Evolutionary conservation across 2,797 vertebrate genomes (phyloP), one percentile per base, ranked within the genome.

Genomic region (Bufotes viridis): DNA sequence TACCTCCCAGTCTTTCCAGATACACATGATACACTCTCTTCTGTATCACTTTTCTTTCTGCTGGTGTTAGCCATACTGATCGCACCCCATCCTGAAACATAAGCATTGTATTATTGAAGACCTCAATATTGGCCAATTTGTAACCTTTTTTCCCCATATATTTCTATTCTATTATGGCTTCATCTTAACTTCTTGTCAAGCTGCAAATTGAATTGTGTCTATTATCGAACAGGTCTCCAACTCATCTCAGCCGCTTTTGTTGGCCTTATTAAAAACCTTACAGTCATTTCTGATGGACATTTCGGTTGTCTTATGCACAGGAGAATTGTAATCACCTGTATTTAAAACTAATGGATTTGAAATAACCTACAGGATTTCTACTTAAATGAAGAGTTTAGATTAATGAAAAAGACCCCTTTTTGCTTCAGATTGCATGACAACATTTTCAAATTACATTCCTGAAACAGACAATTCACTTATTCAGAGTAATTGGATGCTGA

Each of bases 401-500:
- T 96, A 97, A 96, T 97, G 95, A 96, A 96, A 96, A 96, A 96
- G 95, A 95, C 81, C 81, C 93, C 53, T 55, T 94, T 95, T 95
- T 94, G 93, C 95, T 95, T 95, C 93, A 94, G 93, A 95, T 96
- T 96, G 95, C 96, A 97, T 96, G 96, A 97, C 97, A 98, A 97
- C 97, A 97, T 97, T 97, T 98, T 97, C 95, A 97, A 97, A 98
- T 97, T 97, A 96, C 96, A 96, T 95, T 96, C 96, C 94, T 96
- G 96, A 96, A 96, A 96, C 96, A 96, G 97, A 98, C 98, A 96
- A 97, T 98, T 98, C 97, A 97, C 96, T 98, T 97, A 97, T 98
- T 98, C 96, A 91, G 92, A 97, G 98, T 99, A 99, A 99, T 98
- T 99, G 98, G 97, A 98, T 97, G 97, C 97, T 97, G 97, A 97